Conservation (phyloP, 2,888 invertebrate genomes). For the Melolontha melolontha region DNA sequence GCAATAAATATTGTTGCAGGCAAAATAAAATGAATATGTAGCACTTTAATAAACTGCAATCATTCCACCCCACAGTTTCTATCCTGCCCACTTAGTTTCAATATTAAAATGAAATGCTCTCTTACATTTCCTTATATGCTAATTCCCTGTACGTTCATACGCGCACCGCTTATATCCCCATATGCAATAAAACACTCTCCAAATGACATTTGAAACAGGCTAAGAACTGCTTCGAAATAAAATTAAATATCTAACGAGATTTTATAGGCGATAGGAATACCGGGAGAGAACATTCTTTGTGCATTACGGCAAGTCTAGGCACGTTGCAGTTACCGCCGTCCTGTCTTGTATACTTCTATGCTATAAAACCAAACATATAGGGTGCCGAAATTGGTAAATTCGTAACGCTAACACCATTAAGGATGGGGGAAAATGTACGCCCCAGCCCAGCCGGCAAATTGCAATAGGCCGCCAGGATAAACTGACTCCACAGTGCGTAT, state of each 20-base stretch:
- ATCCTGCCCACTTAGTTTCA: conserved; percentile 27
- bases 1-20: too few relatives aligned
- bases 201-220: conserved; percentile 30
- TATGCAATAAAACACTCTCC: conserved; percentile 40
- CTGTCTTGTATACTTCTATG: conserved; percentile 49
- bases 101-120: conserved; percentile 32
- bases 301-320: conserved; percentile 57
- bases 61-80: background rate
- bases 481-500: conserved; percentile 65
- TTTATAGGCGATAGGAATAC: conserved; percentile 56
- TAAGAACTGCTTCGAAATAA: conserved; percentile 54
- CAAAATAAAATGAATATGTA: background rate
- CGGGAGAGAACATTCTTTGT: conserved; percentile 61
- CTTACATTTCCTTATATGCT: conserved; percentile 22
- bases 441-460: conserved; percentile 57
- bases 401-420: conserved; percentile 67
- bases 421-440: conserved; percentile 43
- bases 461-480: conserved; percentile 64
- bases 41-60: conserved; percentile 23
- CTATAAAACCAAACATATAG: conserved; percentile 61
- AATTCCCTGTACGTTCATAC: conserved; percentile 4
- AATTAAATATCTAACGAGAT: conserved; percentile 64
- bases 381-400: conserved; percentile 67
- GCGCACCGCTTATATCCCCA: conserved; percentile 38
- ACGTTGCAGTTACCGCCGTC: conserved; percentile 3